Conservation (phyloP, 2,113 vertebrate species). For the Eulemur macaco region DNA sequence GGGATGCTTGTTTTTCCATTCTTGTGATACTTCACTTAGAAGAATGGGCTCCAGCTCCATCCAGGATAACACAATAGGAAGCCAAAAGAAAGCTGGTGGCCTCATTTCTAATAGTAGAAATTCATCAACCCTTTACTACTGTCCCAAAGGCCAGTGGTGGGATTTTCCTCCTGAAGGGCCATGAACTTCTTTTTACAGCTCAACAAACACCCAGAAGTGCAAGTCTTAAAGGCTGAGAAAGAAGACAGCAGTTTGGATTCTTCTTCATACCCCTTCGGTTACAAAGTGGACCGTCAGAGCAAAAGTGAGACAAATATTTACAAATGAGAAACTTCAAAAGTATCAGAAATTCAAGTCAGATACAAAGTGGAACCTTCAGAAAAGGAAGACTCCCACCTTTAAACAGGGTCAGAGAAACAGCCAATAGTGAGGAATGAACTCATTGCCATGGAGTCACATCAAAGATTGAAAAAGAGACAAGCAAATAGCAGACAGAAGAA, state of each 20-base stretch:
- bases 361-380: neutral
- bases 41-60: too few relatives aligned
- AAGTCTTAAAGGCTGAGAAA: neutral
- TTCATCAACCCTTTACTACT: neutral
- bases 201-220: neutral
- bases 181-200: neutral
- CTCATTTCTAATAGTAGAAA: neutral
- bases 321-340: neutral
- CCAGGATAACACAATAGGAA: too few relatives aligned
- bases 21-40: too few relatives aligned
- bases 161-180: rapidly evolving
- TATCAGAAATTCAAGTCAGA: neutral
- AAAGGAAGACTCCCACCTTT: neutral
- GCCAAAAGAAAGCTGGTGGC: neutral
- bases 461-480: constrained; percentile 21
- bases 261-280: neutral
- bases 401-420: neutral
- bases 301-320: neutral
- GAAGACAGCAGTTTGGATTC: neutral
- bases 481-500: neutral
- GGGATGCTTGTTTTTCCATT: too few relatives aligned
- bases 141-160: neutral
- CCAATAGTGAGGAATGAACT: neutral
- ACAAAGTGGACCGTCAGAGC: neutral
- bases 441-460: neutral